Conservation (phyloP, 2,113 vertebrate species). For the Mixornis gularis region DNA sequence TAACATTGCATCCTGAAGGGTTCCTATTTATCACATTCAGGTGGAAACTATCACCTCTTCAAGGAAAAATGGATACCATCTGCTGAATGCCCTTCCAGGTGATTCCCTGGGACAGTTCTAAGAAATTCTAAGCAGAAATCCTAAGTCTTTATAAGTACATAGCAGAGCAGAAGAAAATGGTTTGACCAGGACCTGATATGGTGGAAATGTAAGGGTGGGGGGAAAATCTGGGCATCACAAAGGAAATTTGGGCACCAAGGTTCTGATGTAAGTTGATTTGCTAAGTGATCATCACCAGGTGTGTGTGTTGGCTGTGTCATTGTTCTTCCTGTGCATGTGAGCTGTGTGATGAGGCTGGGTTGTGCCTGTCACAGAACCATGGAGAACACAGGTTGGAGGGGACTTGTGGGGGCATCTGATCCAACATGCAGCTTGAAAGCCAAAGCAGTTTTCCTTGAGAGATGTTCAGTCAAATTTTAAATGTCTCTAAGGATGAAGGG, state of each 20-base stretch:
- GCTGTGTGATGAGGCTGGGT: neutral
- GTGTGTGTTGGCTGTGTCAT: neutral
- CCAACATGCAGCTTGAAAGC: neutral
- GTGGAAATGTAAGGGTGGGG: neutral
- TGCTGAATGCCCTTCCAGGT: neutral
- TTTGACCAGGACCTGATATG: neutral
- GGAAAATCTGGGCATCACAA: neutral
- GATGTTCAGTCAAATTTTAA: neutral
- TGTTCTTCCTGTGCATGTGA: neutral
- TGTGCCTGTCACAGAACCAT: neutral
- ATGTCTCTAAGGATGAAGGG: neutral
- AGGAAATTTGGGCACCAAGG: neutral
- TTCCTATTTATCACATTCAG: neutral
- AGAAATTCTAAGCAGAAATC: neutral
- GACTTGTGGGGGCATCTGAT: fast-evolving
- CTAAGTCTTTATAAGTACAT: neutral
- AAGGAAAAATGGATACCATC: neutral
- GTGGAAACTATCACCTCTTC: neutral
- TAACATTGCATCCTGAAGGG: neutral
- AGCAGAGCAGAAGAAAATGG: neutral
- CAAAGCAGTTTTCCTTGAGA: neutral
- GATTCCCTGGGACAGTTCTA: neutral
- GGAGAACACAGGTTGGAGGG: neutral
- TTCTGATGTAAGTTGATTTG: neutral
- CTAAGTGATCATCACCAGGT: neutral